These are phyloP conservation scores for Nymphalis polychloros DNA, from an alignment of 2,888 invertebrate species.

Conservation along the genomic window DNA sequence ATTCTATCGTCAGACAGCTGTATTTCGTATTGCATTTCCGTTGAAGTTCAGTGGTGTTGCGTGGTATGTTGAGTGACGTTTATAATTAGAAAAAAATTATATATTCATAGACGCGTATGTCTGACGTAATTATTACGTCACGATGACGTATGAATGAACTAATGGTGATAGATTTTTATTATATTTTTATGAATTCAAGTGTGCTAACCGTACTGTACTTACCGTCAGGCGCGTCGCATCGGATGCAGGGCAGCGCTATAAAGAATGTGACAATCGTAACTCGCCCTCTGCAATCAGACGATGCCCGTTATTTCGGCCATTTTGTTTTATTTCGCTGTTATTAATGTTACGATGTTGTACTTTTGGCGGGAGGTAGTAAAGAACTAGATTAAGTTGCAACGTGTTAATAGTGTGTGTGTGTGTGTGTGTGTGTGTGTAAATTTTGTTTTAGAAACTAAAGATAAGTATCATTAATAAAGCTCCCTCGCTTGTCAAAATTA, in stretches of 20 bases:
- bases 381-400: not conserved
- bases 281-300: conserved; percentile 26
- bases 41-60: too few species aligned
- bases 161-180: too few species aligned
- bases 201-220: conserved; percentile 23
- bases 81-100: not conserved
- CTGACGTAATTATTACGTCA: not conserved
- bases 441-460: too few species aligned
- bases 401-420: not conserved
- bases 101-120: not conserved
- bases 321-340: conserved; percentile 19
- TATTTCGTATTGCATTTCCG: too few species aligned
- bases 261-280: conserved; percentile 26
- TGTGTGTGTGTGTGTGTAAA: too few species aligned
- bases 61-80: not conserved
- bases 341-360: conserved; percentile 6
- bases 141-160: too few species aligned
- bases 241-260: conserved; percentile 29
- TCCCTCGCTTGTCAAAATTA: too few species aligned
- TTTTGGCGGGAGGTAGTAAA: not conserved
- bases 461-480: too few species aligned
- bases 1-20: too few species aligned
- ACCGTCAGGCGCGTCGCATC: conserved; percentile 33
- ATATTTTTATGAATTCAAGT: not conserved
- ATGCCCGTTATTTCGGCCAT: conserved; percentile 14